Conservation (phyloP, 2,888 invertebrate genomes). For the Caenorhabditis becei region DNA sequence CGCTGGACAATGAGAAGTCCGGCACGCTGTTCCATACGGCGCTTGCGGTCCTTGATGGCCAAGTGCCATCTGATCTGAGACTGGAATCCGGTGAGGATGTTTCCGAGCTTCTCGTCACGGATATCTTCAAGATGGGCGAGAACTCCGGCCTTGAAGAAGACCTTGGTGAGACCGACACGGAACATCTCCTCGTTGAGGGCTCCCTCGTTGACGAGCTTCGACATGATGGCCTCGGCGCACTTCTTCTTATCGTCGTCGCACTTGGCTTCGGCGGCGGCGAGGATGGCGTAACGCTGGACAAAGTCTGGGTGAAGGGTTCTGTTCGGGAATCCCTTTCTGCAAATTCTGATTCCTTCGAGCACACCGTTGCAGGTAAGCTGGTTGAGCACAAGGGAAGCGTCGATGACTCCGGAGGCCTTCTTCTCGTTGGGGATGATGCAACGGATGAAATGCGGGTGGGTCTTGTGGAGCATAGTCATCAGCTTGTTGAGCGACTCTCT, state of each 20-base stretch:
- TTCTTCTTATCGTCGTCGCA: slow-evolving; percentile 75
- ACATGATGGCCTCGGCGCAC: slow-evolving; percentile 80
- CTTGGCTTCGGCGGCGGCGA: slow-evolving; percentile 80
- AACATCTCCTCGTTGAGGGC: slow-evolving; percentile 90
- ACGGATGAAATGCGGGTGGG: slow-evolving; percentile 82
- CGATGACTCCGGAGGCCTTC: slow-evolving; percentile 87
- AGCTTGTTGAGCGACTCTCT: slow-evolving; percentile 81
- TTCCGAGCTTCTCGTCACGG: slow-evolving; percentile 96
- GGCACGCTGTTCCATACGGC: slow-evolving; percentile 73
- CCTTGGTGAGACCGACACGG: slow-evolving; percentile 81
- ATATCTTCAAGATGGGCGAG: slow-evolving; percentile 99
- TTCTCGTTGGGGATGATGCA: slow-evolving; percentile 83
- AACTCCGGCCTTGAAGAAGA: slow-evolving; percentile 89
- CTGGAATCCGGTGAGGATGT: slow-evolving; percentile 93
- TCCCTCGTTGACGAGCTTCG: slow-evolving; percentile 87
- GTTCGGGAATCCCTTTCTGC: slow-evolving; percentile 96
- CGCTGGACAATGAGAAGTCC: slow-evolving; percentile 76
- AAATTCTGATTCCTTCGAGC: slow-evolving; percentile 99
- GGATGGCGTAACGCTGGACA: slow-evolving; percentile 91
- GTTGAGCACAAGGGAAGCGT: slow-evolving; percentile 98
- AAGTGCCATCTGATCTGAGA: slow-evolving; percentile 71
- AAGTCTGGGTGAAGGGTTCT: slow-evolving; percentile 99
- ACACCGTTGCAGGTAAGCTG: slow-evolving; percentile 99
- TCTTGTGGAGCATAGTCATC: slow-evolving; percentile 81
- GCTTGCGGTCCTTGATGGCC: slow-evolving; percentile 63